A percentile compares a stretch with the other conserved stretches of the same genome.
Conservation (phyloP, 2,113 vertebrate species). For the Phalacrocorax pelagicus region DNA sequence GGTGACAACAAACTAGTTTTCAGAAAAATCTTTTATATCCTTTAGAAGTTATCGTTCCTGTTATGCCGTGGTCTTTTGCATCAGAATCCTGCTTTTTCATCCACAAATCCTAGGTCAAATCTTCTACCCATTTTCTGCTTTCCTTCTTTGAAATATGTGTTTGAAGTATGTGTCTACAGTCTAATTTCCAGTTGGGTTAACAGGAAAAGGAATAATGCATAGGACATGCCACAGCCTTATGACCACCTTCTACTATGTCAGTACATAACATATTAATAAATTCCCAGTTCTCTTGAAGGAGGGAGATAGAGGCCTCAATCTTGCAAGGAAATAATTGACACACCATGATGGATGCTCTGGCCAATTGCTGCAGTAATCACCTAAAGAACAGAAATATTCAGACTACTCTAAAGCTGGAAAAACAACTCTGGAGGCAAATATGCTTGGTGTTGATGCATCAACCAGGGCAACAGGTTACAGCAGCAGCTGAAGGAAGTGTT, state of each 20-base stretch:
- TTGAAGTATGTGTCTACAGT: neutral
- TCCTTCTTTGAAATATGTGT: neutral
- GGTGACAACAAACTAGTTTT: neutral
- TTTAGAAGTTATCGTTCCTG: neutral
- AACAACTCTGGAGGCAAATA: neutral
- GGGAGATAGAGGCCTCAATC: neutral
- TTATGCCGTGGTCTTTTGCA: neutral
- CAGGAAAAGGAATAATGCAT: neutral
- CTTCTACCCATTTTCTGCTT: neutral
- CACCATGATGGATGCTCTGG: fast-evolving
- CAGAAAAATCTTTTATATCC: neutral
- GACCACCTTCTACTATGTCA: neutral
- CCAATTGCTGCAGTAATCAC: neutral
- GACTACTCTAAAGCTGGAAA: neutral
- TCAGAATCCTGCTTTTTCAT: neutral
- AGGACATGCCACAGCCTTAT: neutral
- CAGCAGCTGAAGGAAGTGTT: neutral
- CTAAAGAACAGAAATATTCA: neutral
- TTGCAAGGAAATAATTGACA: neutral
- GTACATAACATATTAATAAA: neutral
- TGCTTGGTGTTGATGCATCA: neutral
- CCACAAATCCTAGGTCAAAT: neutral
- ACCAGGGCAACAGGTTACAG: neutral
- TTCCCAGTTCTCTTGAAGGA: neutral
- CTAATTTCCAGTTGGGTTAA: neutral